Evolutionary conservation across 2,113 vertebrate species (phyloP), one percentile per base, ranked within the genome.

Genomic region (Apus apus): DNA sequence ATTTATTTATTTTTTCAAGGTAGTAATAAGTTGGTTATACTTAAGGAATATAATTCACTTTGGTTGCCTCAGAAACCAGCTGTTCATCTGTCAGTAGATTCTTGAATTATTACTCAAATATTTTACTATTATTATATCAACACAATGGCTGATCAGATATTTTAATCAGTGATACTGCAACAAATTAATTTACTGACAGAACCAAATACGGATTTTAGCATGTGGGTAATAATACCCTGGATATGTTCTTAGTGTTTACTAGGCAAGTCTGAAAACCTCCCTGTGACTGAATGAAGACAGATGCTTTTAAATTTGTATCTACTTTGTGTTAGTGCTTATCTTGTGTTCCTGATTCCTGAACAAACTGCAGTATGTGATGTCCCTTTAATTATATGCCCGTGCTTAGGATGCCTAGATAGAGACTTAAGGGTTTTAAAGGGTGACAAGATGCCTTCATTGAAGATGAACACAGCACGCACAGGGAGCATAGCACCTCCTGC

Each of bases 41-140:
- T 75, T 40, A 65, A 91, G 80, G 65, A 89, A 76, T 68, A 34
- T 14, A 36, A 73, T 88, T 93, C 74, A 30, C 38, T 96, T 93
- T 73, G 85, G 64, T 97, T 81, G 84, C 90, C 94, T 96, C 3
- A 6, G 94, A 97, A 96, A 86, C 93, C 71, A 93, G 82, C 85
- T 88, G 45, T 88, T 96, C 40, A 61, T 64, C 74, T 85, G 46
- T 72, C 67, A 81, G 86, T 94, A 92, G 76, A 60, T 97, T 95
- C 68, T 88, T 53, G 87, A 89, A 72, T 90, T 48, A 80, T 66
- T 93, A 75, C 65, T 71, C 13, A 87, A 90, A 75, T 85, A 80
- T 89, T 88, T 73, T 43, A 67, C 65, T 92, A 71, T 56, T 96
- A 74, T 77, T 85, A 19, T 80, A 84, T 92, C 80, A 87, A 83